Conservation (phyloP, 2,113 vertebrate genomes). For the Salminus brasiliensis region DNA sequence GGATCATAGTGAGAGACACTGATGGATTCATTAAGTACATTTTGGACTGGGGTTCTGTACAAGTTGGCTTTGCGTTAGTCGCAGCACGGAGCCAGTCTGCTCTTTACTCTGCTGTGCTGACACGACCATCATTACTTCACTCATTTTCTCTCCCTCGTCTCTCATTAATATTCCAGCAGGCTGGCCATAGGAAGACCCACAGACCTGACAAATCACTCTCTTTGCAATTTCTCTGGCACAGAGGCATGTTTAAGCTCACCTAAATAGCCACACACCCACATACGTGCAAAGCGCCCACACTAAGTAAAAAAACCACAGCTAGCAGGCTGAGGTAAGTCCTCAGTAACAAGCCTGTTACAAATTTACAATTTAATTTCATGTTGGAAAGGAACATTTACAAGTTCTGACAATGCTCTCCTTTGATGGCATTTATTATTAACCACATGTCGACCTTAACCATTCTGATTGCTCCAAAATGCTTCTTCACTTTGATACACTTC, state of each 20-base stretch:
- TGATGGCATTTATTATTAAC: constrained; percentile 29
- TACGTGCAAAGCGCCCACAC: background rate
- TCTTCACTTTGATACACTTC: constrained; percentile 1
- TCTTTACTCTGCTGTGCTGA: constrained; percentile 12
- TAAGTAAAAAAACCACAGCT: background rate
- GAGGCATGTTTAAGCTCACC: background rate
- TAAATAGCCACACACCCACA: background rate
- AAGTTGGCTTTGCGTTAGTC: constrained; percentile 34
- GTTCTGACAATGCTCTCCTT: constrained; percentile 18
- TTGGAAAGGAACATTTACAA: background rate
- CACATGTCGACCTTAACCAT: background rate
- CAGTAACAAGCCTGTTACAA: background rate
- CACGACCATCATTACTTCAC: constrained; percentile 39
- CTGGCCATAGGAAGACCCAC: constrained; percentile 32
- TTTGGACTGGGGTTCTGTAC: constrained; percentile 43
- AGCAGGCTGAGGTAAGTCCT: background rate
- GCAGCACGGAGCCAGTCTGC: constrained; percentile 30
- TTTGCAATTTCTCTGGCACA: constrained; percentile 7
- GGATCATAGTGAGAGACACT: constrained; percentile 35
- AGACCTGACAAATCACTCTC: background rate
- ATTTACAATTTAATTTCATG: background rate
- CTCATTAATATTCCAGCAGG: constrained; percentile 50
- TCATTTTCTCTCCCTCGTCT: constrained; percentile 39
- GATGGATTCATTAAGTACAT: constrained; percentile 40
- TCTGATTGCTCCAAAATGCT: constrained; percentile 12